Evolutionary conservation across 2,888 invertebrate species (phyloP), one percentile per base, ranked within the genome.

Genomic region (Stenchaetothrips biformis): DNA sequence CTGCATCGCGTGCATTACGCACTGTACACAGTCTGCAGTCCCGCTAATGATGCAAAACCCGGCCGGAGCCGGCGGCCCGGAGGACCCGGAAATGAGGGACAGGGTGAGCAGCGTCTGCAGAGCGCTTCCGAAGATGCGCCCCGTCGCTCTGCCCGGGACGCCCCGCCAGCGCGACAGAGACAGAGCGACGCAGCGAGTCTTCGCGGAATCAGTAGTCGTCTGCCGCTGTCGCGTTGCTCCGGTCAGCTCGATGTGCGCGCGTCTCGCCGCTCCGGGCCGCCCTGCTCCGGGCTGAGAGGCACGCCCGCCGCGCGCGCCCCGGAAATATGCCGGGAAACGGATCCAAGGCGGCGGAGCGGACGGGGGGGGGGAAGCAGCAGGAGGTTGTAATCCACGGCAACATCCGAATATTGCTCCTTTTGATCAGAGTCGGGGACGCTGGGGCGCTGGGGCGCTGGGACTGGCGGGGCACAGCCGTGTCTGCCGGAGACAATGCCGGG

Each of bases 31-130:
- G 37, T 74, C 25, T 74, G 67, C 67, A 74, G 37, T 4, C 37
- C 37, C 67, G 25, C 67, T 74, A 25, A 74, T 74, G 67, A 74
- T 74, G 25, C 67, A 74, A 74, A 74, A 74, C 67, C 11, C 67
- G 59, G 37, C 37, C 37, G 18, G 59, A 13, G 59, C 59, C 11
- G 59, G 18, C 18, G 59, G 18, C 25, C 7, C 37, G 37, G 37
- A 1, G 37, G 25, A n/a, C n/a, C 67, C 67, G 67, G 67, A 74
- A 74, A 74, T 74, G 67, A 74, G 67, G 11, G 67, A 67, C n/a
- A 67, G 67, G 67, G 67, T 21, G 21, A 9, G 67, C 25, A 25
- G 67, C 59, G 9, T 9, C 59, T 13, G 59, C 9, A 21, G 25
- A 74, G 25, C n/a, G 21, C 21, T 37, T 37, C 37, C 37, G 37